Conservation (phyloP, 2,113 vertebrate genomes). For the Daboia siamensis region DNA sequence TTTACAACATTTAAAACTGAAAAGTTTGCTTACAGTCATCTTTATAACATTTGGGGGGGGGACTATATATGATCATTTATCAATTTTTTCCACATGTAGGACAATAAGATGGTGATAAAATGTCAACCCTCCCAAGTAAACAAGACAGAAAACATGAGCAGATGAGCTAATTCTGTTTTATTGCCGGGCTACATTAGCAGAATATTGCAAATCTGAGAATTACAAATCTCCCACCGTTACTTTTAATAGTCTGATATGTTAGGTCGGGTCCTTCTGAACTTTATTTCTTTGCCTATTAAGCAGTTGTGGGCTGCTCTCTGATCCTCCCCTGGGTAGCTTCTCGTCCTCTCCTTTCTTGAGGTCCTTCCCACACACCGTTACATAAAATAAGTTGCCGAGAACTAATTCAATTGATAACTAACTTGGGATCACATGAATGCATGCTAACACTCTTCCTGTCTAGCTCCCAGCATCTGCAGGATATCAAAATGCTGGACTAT, state of each 20-base stretch:
- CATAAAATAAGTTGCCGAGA: not conserved
- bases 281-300: not conserved
- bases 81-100: not conserved
- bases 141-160: not conserved
- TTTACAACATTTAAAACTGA: not conserved
- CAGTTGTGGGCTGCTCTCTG: not conserved
- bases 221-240: not conserved
- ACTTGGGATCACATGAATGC: too few species aligned
- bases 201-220: not conserved
- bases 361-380: too few species aligned
- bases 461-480: too few species aligned
- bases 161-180: not conserved
- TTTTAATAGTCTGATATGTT: not conserved
- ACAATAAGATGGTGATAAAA: not conserved
- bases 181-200: not conserved
- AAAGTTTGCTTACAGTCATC: too few species aligned
- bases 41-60: not conserved
- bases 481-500: too few species aligned
- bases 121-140: not conserved
- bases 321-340: not conserved
- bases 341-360: not conserved
- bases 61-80: not conserved
- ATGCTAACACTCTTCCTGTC: too few species aligned
- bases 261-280: not conserved
- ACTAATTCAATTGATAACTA: not conserved